Evolutionary conservation across 2,888 invertebrate species (phyloP), one percentile per base, ranked within the genome.

Genomic region (Taenaris catops): DNA sequence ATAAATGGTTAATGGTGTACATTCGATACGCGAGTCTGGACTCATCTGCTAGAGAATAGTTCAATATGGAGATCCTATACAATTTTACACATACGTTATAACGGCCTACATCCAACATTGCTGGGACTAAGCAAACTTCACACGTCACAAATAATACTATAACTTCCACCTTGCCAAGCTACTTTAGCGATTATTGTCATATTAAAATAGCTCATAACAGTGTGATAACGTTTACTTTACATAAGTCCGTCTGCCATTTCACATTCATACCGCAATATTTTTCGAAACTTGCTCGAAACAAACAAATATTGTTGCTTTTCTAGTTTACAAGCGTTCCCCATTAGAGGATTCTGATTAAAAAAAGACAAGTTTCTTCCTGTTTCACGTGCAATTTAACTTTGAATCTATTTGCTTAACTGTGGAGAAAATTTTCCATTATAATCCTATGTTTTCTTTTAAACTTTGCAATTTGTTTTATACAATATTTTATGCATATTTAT

Each of bases 71-170:
- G 4, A 14, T 19, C 6, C 5, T 19, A 19, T 19, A 19, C 4
- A 17, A 17, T 6, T 27, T 34, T 41, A 34, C 34, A 38, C 31
- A 24, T 27, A 25, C 34, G 26, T 23, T 24, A 26, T 41, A 25
- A 38, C 34, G 34, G 38, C 34, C 31, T 24, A 34, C 34, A 41
- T 43, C 38, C 39, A 39, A 43, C 39, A 43, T 43, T 39, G 43
- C 33, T 35, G 24, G 28, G 25, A 25, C 34, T 39, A 35, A 42
- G 35, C 29, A 33, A 43, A 36, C 39, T 39, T 43, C 14, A 26
- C 34, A 31, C 29, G 12, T 27, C 38, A 27, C 29, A 31, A 41
- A 38, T 26, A 31, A 28, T 18, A 26, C 18, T 4, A 14, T 25
- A 19, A 8, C 12, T 17, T 41, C 8, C 11, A 14, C 3, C 2